Base-by-base conservation (phyloP, 1,140 invertebrate genomes). In the Bombus terrestris region DNA sequence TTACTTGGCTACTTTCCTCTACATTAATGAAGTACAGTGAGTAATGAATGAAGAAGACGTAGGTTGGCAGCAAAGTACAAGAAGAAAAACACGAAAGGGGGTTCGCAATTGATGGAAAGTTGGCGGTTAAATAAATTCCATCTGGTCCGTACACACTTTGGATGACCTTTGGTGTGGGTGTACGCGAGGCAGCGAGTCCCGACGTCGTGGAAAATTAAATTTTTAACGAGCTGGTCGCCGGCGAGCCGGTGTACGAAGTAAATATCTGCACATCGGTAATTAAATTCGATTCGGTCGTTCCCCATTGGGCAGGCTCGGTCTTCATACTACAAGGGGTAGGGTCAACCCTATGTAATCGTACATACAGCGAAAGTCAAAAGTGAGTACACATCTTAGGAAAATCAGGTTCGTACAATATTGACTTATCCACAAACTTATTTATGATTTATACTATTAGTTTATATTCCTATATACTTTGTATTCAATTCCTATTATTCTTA, bases 201-300 rank as follows among this genome's bases (percentile, higher is more conserved):
- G 88, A 75, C 85, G 80, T 86, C 76, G 81, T 84, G 68, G 81
- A 90, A 88, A 83, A 91, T 87, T 86, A 92, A 93, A 92, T 93
- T 93, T 93, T 93, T 93, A 93, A 92, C 90, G 92, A 93, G 92
- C 92, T 90, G 86, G 86, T 75, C 89, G 69, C 80, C 59, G 81
- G 57, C 85, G 69, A 74, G 81, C 81, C 62, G 71, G 76, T 84
- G 88, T 81, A 83, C 86, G 83, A 75, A 88, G 92, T 93, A 93
- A 94, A 94, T 93, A 94, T 93, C 92, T 92, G 92, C 91, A 88
- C 89, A 93, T 92, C 91, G 89, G 92, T 93, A 93, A 94, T 94
- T 93, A 93, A 92, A 94, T 93, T 92, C 90, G 92, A 93, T 93
- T 89, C 91, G 77, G 76, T 77, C 74, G 68, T 83, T 57, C 80